phyloP scores from a whole-genome alignment of 2,113 vertebrate species.

The Ictidomys tridecemlineatus region DNA sequence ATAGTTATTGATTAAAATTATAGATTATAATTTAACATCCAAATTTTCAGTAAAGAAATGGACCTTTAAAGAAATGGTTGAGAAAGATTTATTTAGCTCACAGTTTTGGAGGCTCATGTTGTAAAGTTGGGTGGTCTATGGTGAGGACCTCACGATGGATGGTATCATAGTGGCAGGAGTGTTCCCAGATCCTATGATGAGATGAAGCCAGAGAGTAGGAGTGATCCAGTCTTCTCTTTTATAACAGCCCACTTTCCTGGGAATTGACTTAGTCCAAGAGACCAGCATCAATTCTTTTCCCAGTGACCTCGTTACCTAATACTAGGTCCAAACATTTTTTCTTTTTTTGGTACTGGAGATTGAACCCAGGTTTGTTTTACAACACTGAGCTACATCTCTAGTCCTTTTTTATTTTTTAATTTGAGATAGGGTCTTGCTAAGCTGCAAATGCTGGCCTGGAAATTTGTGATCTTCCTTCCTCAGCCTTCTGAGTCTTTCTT shows the following conservation, averaged over 20 bases:
- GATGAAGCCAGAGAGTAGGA: not conserved
- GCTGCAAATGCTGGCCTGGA: too few relatives aligned
- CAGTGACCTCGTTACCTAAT: not conserved
- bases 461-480: too few relatives aligned
- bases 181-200: not conserved
- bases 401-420: too few relatives aligned
- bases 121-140: not conserved
- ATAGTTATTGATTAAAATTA: not conserved
- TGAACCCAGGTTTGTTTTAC: too few relatives aligned
- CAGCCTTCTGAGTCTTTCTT: not conserved
- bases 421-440: too few relatives aligned
- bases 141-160: not conserved
- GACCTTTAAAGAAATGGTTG: not conserved
- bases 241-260: not conserved
- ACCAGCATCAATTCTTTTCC: not conserved
- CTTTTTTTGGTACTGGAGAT: too few relatives aligned
- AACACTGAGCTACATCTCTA: too few relatives aligned
- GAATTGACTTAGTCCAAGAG: not conserved
- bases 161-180: not conserved
- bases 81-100: not conserved
- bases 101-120: not conserved
- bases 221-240: not conserved
- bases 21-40: not conserved
- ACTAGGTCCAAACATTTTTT: too few relatives aligned
- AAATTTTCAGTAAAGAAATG: slow-evolving; percentile 53